Base-by-base conservation (phyloP, 2,797 vertebrate genomes). In the Halcyon leucocephala region DNA sequence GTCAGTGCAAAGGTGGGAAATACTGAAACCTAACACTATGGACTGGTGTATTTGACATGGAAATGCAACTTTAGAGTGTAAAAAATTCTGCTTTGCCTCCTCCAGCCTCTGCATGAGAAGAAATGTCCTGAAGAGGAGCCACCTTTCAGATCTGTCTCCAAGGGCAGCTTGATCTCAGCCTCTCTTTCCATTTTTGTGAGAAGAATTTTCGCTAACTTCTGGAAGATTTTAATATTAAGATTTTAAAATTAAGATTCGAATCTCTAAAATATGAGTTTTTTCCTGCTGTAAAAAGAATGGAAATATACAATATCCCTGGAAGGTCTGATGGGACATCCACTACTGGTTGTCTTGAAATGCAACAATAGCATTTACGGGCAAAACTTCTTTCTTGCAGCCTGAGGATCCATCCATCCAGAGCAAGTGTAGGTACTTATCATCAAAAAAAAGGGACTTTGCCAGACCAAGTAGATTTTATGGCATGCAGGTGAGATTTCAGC, bases 121-220 rank as follows among this genome's bases (percentile, higher is more conserved):
- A 95, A 90, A 60, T 77, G n/a, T 49, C 80, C 69, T 3, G 28
- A 91, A 84, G 65, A 81, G 58, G 54, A 92, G 66, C 17, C 0
- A 1, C 88, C 73, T 92, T 90, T 62, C 90, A 91, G 80, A 88
- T 79, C 61, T 86, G 58, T 58, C 85, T 93, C 70, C 51, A 88
- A 77, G 90, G 57, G 69, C 65, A 77, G 46, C 67, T 94, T 80
- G 61, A 67, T 71, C 48, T 73, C 52, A 67, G 26, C 44, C 52
- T 86, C 55, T 78, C 39, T 70, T 86, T 49, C 31, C 10, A 1
- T 74, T 78, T 80, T 42, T 37, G 19, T 17, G 25, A 94, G 33
- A 49, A 22, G 18, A n/a, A 61, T 71, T 65, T 86, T 67, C 70
- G 79, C 37, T 31, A 67, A 92, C 24, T 79, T 90, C 71, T 61